A percentile compares a stretch with the other conserved stretches of the same genome.
Conservation (phyloP, 2,888 invertebrate species). For the Galerucella nymphaeae region DNA sequence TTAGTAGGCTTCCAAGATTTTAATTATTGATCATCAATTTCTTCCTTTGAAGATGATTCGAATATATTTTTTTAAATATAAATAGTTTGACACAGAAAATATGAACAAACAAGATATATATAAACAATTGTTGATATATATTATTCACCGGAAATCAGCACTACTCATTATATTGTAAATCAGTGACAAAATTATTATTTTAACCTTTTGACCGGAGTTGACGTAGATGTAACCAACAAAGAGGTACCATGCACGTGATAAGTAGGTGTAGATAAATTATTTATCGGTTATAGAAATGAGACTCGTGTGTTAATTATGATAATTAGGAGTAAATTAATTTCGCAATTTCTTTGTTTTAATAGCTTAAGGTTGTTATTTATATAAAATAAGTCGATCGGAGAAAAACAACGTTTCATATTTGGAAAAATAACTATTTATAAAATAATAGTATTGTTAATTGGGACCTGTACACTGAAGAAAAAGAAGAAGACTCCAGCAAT, state of each 20-base stretch:
- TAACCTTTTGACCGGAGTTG: constrained; percentile 32
- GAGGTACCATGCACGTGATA: constrained; percentile 17
- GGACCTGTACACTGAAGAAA: too few relatives aligned
- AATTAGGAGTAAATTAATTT: neutral
- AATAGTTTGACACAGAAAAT: neutral
- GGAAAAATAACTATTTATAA: neutral
- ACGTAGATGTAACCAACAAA: constrained; percentile 30
- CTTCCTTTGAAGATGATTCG: neutral
- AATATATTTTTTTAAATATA: neutral
- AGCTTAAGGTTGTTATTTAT: neutral
- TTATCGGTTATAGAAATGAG: constrained; percentile 6
- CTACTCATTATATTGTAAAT: neutral
- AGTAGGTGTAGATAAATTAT: constrained; percentile 15
- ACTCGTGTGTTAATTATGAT: neutral
- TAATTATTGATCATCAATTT: too few relatives aligned
- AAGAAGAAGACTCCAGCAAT: too few relatives aligned
- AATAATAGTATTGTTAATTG: too few relatives aligned
- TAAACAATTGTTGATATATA: neutral
- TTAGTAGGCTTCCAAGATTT: too few relatives aligned
- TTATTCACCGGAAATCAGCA: constrained; percentile 10
- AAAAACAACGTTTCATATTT: neutral
- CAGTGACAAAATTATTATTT: constrained; percentile 23
- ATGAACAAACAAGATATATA: neutral
- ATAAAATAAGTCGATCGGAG: neutral
- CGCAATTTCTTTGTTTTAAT: neutral